phyloP scores from a whole-genome alignment of 2,113 vertebrate genomes.

The Anguilla rostrata region DNA sequence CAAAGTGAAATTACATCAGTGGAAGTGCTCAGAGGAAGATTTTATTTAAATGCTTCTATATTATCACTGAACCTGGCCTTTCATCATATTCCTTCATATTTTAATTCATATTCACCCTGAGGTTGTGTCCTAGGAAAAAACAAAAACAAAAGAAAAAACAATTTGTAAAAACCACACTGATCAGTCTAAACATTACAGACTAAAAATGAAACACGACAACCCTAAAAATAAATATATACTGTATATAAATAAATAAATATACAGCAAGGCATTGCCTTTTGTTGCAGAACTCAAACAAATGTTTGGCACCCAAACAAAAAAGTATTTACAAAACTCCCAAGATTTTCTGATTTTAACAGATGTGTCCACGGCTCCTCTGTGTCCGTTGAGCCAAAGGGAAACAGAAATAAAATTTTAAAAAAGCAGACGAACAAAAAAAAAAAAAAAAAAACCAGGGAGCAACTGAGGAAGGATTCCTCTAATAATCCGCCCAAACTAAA shows the following conservation, averaged over 20 bases:
- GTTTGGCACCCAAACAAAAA: background rate
- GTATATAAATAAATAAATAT: too few relatives aligned
- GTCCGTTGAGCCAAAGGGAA: background rate
- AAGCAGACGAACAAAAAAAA: background rate
- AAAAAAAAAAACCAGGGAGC: background rate
- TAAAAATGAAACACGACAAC: background rate
- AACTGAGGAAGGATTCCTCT: conserved; percentile 40
- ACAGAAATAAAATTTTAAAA: background rate
- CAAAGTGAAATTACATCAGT: background rate
- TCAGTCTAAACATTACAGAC: background rate
- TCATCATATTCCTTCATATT: background rate
- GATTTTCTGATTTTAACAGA: background rate
- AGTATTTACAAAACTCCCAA: background rate
- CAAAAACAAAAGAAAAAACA: background rate
- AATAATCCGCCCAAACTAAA: conserved; percentile 57
- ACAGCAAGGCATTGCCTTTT: background rate
- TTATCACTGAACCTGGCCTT: background rate
- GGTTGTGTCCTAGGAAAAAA: background rate
- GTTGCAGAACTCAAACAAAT: background rate
- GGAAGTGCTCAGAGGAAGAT: conserved; percentile 29
- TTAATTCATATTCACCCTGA: background rate
- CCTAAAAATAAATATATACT: background rate
- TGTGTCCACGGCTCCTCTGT: background rate
- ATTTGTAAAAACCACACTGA: background rate
- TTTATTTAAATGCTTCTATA: background rate